Conservation (phyloP, 2,113 vertebrate species). For the Diglossa brunneiventris region DNA sequence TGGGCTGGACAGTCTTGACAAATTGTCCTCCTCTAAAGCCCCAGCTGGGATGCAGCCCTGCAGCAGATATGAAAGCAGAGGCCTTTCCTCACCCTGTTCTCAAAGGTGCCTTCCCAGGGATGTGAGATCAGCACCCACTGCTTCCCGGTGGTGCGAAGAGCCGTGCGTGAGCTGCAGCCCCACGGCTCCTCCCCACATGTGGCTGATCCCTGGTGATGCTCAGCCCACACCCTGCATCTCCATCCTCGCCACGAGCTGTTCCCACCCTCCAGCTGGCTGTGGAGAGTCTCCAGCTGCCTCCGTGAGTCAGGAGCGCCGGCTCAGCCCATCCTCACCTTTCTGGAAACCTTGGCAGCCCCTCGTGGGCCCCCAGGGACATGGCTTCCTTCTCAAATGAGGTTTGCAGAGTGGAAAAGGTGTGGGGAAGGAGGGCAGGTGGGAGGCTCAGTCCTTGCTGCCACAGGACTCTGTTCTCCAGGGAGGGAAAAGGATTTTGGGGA, state of each 20-base stretch:
- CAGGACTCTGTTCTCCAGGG: rapidly evolving
- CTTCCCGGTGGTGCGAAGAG: neutral
- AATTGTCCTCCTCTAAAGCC: neutral
- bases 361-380: rapidly evolving
- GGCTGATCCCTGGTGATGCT: neutral
- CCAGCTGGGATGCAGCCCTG: neutral
- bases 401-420: neutral
- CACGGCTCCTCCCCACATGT: neutral
- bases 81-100: neutral
- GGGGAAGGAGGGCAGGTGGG: neutral
- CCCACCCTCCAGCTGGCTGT: slow-evolving; percentile 57
- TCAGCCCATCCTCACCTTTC: slow-evolving; percentile 42
- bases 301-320: neutral
- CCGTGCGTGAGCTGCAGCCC: neutral
- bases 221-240: slow-evolving; percentile 34
- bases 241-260: neutral
- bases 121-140: rapidly evolving
- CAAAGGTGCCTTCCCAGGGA: neutral
- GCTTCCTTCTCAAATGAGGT: neutral
- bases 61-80: rapidly evolving
- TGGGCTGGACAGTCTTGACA: neutral
- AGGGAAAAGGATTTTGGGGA: neutral
- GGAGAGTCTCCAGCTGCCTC: slow-evolving; percentile 43
- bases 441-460: neutral
- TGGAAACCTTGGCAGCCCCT: neutral